Conservation (phyloP, 2,113 vertebrate species). For the Tyto alba region DNA sequence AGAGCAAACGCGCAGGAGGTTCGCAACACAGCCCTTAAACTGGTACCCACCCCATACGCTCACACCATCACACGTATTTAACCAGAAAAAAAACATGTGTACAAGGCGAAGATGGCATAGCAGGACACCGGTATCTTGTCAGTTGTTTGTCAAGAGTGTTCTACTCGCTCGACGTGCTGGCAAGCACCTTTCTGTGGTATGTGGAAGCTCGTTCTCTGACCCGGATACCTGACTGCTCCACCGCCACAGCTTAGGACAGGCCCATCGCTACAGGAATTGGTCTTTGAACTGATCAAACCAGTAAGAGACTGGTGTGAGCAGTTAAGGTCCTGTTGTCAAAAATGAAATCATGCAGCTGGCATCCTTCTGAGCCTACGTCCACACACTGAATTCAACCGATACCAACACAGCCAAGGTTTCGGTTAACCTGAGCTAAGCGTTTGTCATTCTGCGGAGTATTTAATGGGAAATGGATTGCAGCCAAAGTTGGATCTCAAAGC, state of each 20-base stretch:
- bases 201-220: not conserved
- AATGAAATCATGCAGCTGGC: accelerated
- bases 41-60: not conserved
- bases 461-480: not conserved
- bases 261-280: not conserved
- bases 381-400: not conserved
- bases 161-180: not conserved
- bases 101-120: not conserved
- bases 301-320: not conserved
- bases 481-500: not conserved
- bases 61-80: not conserved
- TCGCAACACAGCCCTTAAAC: not conserved
- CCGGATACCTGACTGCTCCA: not conserved
- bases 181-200: not conserved
- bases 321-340: not conserved
- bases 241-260: accelerated
- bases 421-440: not conserved
- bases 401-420: not conserved
- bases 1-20: not conserved
- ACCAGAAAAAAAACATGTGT: not conserved
- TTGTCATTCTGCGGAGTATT: not conserved
- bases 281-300: not conserved
- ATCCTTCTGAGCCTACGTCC: not conserved
- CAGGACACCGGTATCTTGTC: not conserved
- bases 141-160: not conserved